Percentiles rank a stretch among this genome's conserved stretches.
phyloP scores from a whole-genome alignment of 1,140 invertebrate genomes.

The Homalodisca vitripennis region DNA sequence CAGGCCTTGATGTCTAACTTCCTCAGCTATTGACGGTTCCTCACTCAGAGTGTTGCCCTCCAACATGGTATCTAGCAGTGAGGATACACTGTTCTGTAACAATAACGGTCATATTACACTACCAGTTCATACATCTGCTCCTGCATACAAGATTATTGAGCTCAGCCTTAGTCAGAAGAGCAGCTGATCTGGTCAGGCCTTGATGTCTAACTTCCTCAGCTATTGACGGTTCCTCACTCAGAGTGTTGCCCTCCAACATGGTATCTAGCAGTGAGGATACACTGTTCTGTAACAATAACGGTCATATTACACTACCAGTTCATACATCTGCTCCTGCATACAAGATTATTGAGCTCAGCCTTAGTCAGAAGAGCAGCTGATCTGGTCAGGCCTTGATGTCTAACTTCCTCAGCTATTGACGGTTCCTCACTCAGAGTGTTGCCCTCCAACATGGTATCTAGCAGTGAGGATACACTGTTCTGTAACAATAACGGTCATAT shows the following conservation, averaged over 20 bases:
- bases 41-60: conserved; percentile 56
- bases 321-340: too few relatives aligned
- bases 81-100: conserved; percentile 63
- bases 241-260: conserved; percentile 59
- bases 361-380: conserved; percentile 67
- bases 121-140: too few relatives aligned
- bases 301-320: too few relatives aligned
- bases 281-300: conserved; percentile 58
- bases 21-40: conserved; percentile 54
- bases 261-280: conserved; percentile 71
- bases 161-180: conserved; percentile 67
- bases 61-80: conserved; percentile 68
- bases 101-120: too few relatives aligned
- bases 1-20: conserved; percentile 59
- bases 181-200: conserved; percentile 59
- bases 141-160: conserved; percentile 62
- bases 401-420: conserved; percentile 55
- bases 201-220: conserved; percentile 59
- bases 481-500: too few relatives aligned
- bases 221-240: conserved; percentile 55
- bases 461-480: conserved; percentile 68
- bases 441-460: conserved; percentile 68
- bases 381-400: conserved; percentile 59
- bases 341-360: conserved; percentile 61
- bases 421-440: conserved; percentile 54